Conservation (phyloP, 1,140 invertebrate genomes). For the Bombus difficillimus region DNA sequence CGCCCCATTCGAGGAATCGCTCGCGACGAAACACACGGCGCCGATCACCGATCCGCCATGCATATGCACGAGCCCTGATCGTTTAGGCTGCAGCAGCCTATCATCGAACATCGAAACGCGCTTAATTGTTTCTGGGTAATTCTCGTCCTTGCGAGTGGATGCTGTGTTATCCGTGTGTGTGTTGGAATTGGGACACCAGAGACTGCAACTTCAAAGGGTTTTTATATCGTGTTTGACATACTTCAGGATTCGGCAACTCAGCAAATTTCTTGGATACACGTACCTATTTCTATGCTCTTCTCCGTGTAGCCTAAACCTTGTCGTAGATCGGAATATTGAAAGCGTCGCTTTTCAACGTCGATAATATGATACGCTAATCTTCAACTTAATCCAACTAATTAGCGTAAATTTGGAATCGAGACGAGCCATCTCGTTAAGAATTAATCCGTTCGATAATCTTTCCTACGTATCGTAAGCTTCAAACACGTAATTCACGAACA, state of each 20-base stretch:
- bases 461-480: no score
- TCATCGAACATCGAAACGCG: neutral
- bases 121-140: conserved; percentile 7
- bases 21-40: conserved; percentile 6
- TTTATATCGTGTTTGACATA: neutral
- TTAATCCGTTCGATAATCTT: no score
- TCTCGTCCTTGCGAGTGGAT: neutral
- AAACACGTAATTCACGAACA: no score
- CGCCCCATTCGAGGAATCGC: neutral
- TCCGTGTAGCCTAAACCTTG: no score
- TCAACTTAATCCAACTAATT: neutral
- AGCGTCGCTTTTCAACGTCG: no score
- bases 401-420: neutral
- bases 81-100: neutral
- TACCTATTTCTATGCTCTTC: no score
- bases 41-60: conserved; percentile 7
- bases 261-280: no score
- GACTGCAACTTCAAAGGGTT: neutral
- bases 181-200: neutral
- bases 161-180: no score
- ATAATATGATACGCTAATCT: no score
- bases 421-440: no score
- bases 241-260: no score
- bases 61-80: conserved; percentile 5
- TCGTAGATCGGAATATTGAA: no score